Evolutionary conservation across 2,113 vertebrate species (phyloP).

Genomic region (Corydoras maculifer): DNA sequence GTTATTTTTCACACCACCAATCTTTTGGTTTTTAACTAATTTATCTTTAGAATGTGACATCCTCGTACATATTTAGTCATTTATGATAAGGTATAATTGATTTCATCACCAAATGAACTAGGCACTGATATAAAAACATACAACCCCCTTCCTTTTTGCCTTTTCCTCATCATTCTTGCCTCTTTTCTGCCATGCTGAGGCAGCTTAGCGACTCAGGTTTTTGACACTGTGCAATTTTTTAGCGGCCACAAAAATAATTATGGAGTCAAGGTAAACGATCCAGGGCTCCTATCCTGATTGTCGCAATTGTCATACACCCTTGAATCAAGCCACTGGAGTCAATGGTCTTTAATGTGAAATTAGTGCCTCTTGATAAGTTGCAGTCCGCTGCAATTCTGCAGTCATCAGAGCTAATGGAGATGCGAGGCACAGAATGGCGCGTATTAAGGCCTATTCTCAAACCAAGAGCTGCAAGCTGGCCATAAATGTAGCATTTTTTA

Average conservation of each 20-base stretch:
- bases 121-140: background rate
- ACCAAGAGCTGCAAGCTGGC: constrained; percentile 42
- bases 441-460: constrained; percentile 68
- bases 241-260: constrained; percentile 77
- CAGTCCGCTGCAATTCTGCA: constrained; percentile 94
- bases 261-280: constrained; percentile 97
- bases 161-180: too few relatives aligned
- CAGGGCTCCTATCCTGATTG: constrained; percentile 97
- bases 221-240: constrained; percentile 64
- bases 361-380: constrained; percentile 99
- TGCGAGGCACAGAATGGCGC: constrained; percentile 51
- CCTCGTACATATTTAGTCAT: too few relatives aligned
- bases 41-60: too few relatives aligned
- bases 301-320: constrained; percentile 99
- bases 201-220: constrained; percentile 33
- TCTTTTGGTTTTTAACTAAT: background rate
- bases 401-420: constrained; percentile 92
- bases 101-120: constrained; percentile 1
- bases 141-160: background rate
- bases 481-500: constrained; percentile 47
- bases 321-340: constrained; percentile 97
- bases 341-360: constrained; percentile 99
- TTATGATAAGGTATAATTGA: background rate
- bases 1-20: constrained; percentile 14
- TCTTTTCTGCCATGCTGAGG: background rate